These are phyloP conservation scores for Excalfactoria chinensis DNA, from an alignment of 2,113 vertebrate species.

Conservation along the genomic window DNA sequence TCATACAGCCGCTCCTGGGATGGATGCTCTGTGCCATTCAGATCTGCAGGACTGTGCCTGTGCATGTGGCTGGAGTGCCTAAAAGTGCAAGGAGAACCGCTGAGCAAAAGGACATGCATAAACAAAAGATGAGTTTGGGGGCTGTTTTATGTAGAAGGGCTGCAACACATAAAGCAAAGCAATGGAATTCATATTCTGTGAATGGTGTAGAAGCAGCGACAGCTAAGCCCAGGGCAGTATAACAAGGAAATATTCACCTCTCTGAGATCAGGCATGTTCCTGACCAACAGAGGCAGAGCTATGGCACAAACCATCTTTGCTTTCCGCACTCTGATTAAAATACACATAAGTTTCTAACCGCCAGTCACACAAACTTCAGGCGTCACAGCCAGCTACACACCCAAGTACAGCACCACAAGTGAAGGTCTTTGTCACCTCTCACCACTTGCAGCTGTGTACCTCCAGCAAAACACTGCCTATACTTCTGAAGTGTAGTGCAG, in stretches of 20 bases:
- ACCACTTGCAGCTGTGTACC: neutral
- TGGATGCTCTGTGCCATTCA: neutral
- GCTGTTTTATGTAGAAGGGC: neutral
- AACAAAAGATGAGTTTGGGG: neutral
- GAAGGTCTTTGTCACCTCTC: neutral
- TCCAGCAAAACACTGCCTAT: neutral
- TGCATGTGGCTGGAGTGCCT: neutral
- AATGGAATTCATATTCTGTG: neutral
- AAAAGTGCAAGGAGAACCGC: too few species aligned
- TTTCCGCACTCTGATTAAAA: neutral
- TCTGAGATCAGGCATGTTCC: neutral
- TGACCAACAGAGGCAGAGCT: neutral
- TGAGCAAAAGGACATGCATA: neutral
- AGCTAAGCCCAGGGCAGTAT: neutral
- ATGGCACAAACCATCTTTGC: neutral
- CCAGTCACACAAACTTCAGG: neutral
- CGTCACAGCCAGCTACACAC: neutral
- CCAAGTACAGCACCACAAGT: neutral
- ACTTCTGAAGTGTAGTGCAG: neutral
- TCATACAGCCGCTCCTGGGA: neutral
- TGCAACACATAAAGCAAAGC: neutral
- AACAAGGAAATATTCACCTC: neutral
- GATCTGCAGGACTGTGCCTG: fast-evolving
- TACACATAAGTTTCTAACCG: neutral
- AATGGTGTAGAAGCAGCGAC: neutral